A percentile compares a stretch with the other conserved stretches of the same genome.
phyloP scores from a whole-genome alignment of 64 coral and sea anemone genomes.

The Stylophora pistillata region DNA sequence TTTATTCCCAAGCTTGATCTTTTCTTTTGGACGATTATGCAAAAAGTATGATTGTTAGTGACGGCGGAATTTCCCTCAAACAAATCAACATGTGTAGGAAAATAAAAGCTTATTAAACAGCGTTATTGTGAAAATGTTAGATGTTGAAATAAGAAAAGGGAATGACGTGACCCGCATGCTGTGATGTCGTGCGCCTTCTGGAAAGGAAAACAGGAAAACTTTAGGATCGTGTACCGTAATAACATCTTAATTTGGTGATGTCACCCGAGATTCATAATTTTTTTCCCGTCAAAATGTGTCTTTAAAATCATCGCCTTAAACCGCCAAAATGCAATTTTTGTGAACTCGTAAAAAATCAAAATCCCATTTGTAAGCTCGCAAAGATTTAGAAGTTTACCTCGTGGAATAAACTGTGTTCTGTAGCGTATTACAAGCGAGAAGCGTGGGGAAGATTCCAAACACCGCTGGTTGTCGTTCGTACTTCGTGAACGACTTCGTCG shows the following conservation, averaged over 20 bases:
- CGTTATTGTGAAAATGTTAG: neutral
- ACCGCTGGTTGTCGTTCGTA: too few relatives aligned
- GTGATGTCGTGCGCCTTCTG: neutral
- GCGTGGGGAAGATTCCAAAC: too few relatives aligned
- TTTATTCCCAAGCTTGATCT: neutral
- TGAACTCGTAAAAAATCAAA: neutral
- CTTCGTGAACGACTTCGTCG: too few relatives aligned
- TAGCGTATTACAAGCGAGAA: too few relatives aligned
- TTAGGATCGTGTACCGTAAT: neutral
- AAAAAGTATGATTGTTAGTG: conserved; percentile 17
- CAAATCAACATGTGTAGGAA: neutral
- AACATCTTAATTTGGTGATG: too few relatives aligned
- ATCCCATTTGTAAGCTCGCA: too few relatives aligned
- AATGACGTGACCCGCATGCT: neutral
- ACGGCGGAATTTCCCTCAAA: conserved; percentile 22
- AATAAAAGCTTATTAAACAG: neutral
- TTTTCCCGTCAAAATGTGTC: too few relatives aligned
- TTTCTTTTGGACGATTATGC: neutral
- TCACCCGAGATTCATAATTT: too few relatives aligned
- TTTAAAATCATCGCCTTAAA: too few relatives aligned
- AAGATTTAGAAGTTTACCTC: too few relatives aligned
- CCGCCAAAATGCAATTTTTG: neutral
- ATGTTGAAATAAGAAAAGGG: neutral
- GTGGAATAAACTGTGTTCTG: too few relatives aligned
- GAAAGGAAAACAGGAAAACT: too few relatives aligned